Evolutionary conservation across 2,113 vertebrate genomes (phyloP), one percentile per base, ranked within the genome.

Genomic region (Diglossa brunneiventris): DNA sequence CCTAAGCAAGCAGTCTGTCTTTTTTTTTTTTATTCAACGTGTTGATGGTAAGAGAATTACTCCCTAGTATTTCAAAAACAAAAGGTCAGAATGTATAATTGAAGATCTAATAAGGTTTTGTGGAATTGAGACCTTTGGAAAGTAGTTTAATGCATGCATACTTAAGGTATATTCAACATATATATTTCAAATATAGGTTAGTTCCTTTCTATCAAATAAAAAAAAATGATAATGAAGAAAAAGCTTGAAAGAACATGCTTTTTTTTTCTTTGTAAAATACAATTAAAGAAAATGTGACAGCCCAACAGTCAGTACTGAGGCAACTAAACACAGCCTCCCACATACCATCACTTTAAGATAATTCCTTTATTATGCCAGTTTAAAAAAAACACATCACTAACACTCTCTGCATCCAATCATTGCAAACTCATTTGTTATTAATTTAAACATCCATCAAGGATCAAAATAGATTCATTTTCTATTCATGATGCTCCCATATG

Each of bases 391-490:
- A 46, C 62, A 76, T 92, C 82, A 63, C 75, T 63, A 90, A 80
- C 70, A 69, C 59, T 90, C 82, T 86, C 67, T 72, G 35, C 31
- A 35, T 91, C 91, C 96, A 94, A 94, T 95, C 94, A 95, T 78
- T 59, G 77, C 44, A 74, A 91, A 91, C 79, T 96, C 87, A 95
- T 97, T 96, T 88, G 92, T 80, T 96, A 97, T 96, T 97, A 94
- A 96, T 93, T 93, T 91, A 95, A 96, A 95, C 92, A 93, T 94
- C 93, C 87, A 96, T 96, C 94, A 93, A 90, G 79, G 91, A 95
- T 97, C 95, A 97, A 97, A 97, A 96, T 88, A 96, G 91, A 94
- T 91, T 96, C 75, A 94, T 96, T 95, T 96, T 74, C 79, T 95
- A 95, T 97, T 97, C 95, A 95, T 97, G 94, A 95, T 92, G 79